These are phyloP conservation scores for Andrena cerasifolii DNA, from an alignment of 1,140 invertebrate genomes.

Conservation along the genomic window DNA sequence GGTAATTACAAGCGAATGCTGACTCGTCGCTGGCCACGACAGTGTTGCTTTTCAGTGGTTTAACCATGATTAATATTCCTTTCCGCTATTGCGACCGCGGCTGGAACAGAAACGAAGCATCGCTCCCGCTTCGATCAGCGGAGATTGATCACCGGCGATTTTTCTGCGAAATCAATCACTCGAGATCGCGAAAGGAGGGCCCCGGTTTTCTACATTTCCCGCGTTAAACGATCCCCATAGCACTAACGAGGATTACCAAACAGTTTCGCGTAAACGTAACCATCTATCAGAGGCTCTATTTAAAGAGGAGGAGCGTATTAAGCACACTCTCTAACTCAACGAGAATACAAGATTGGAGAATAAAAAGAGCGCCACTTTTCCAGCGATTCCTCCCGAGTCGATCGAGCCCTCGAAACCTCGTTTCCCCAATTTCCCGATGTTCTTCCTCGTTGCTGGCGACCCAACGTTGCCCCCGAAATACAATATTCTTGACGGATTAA, in stretches of 20 bases:
- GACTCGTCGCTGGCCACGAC: constrained; percentile 15
- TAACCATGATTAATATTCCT: constrained; percentile 57
- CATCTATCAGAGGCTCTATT: too few species aligned
- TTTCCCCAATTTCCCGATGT: not conserved
- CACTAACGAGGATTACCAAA: not conserved
- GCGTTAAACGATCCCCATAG: not conserved
- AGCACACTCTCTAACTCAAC: too few species aligned
- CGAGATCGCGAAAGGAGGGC: not conserved
- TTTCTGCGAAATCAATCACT: constrained; percentile 36
- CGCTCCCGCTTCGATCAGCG: constrained; percentile 4
- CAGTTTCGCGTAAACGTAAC: too few species aligned
- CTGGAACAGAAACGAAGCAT: constrained; percentile 19
- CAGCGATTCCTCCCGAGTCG: not conserved
- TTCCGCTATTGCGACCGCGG: not conserved
- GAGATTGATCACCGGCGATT: constrained; percentile 47
- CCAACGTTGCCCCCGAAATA: not conserved
- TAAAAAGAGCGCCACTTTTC: not conserved
- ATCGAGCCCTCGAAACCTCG: not conserved
- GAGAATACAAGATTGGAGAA: not conserved
- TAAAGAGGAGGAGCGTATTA: too few species aligned
- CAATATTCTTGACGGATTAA: not conserved
- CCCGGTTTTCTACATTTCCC: too few species aligned
- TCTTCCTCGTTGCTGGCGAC: too few species aligned
- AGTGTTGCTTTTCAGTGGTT: constrained; percentile 22
- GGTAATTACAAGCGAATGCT: constrained; percentile 15